phyloP scores from a whole-genome alignment of 1,140 invertebrate species.

The Euura lappo region DNA sequence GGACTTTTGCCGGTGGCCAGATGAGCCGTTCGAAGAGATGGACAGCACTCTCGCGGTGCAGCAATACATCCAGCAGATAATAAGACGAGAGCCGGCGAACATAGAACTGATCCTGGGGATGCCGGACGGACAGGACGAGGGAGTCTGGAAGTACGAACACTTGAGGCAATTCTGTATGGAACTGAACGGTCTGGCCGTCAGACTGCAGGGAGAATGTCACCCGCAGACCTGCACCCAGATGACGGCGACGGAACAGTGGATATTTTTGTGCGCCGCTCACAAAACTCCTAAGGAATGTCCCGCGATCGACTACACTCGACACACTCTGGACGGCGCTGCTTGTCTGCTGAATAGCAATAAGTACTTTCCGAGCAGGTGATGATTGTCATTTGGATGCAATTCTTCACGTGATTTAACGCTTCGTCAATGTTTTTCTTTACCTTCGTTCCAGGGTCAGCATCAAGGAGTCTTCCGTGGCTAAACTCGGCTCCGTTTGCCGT shows the following conservation, averaged over 20 bases:
- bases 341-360: constrained; percentile 99
- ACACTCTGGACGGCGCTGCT: constrained; percentile 98
- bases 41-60: constrained; percentile 98
- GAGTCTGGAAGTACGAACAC: constrained; percentile 99
- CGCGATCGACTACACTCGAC: constrained; percentile 98
- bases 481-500: constrained; percentile 97
- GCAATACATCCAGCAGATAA: constrained; percentile 98
- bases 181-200: constrained; percentile 95
- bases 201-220: constrained; percentile 92
- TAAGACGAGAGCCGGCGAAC: constrained; percentile 90
- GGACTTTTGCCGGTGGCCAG: constrained; percentile 98
- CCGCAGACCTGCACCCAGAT: constrained; percentile 98
- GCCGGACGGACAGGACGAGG: constrained; percentile 97
- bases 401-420: not conserved
- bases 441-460: constrained; percentile 87
- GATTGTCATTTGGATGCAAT: not conserved
- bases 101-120: constrained; percentile 94
- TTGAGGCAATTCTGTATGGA: constrained; percentile 99
- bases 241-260: constrained; percentile 99
- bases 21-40: constrained; percentile 99
- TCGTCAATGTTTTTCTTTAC: not conserved
- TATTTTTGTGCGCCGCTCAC: constrained; percentile 99
- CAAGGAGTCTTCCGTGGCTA: constrained; percentile 97
- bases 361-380: constrained; percentile 98
- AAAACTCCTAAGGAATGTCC: constrained; percentile 99